Base-by-base conservation (phyloP, 2,113 vertebrate species). In the Lamprologus speciosus region DNA sequence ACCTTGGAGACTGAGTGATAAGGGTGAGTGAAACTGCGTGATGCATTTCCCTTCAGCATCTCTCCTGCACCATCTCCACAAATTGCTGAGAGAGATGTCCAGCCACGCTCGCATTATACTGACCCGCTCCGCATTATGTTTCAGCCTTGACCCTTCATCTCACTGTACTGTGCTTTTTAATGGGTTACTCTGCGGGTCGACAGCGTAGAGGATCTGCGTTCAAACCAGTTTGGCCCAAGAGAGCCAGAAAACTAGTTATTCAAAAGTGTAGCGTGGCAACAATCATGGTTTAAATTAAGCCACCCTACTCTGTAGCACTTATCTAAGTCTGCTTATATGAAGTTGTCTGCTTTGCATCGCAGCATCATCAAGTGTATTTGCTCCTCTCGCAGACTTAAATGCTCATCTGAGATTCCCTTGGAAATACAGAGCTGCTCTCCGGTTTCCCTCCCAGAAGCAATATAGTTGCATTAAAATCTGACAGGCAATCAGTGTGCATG, bases 401-500 rank as follows among this genome's bases (percentile, higher is more conserved):
- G 83, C 84, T 92, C 85, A 75, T 90, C 87, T n/a, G 86, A 89
- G 92, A 81, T 55, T 82, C 37, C 26, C 87, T 91, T 53, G 33
- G 53, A 88, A 83, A 63, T 81, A 81, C 53, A 84, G 73, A 88
- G 16, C 21, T 55, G 42, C 90, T 89, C 90, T 88, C 80, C 28
- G 75, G 89, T 95, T 91, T 91, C 88, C 21, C 89, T 93, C 80
- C 81, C 86, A 89, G 91, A 93, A 91, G 92, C 85, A 84, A 87
- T 91, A 85, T 42, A 90, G 88, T 81, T 94, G 90, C 73, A 91
- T 94, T 89, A 90, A 91, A 92, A 87, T 88, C 89, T 91, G 89
- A 91, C 91, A 92, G 91, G 88, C 90, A 86, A 81, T 91, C 80
- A 45, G 75, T 83, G 80, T 82, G 87, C 81, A 10, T 87, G 90